phyloP scores from a whole-genome alignment of 2,888 invertebrate species.

The Listrodromus nycthemerus region DNA sequence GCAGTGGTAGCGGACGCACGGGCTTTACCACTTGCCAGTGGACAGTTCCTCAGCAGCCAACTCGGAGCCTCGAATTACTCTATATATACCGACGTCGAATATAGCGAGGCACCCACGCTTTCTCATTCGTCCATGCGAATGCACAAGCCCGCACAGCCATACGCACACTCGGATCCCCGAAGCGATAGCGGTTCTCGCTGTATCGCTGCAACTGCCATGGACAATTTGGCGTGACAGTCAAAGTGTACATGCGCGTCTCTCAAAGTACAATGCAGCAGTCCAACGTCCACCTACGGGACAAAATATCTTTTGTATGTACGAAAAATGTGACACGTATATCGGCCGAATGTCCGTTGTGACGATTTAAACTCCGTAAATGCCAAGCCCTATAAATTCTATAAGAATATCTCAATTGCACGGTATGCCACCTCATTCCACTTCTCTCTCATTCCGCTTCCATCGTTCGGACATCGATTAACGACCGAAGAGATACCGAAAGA shows the following conservation, averaged over 20 bases:
- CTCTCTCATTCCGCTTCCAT: too few species aligned
- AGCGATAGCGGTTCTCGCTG: background rate
- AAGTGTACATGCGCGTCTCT: conserved; percentile 24
- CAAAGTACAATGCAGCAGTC: conserved; percentile 15
- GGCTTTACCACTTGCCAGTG: background rate
- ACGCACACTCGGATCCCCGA: background rate
- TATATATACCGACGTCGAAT: conserved; percentile 30
- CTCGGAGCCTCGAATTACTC: conserved; percentile 57
- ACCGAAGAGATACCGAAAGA: background rate
- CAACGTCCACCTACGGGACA: conserved; percentile 12
- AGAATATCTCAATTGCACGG: too few species aligned
- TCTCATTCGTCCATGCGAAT: conserved; percentile 4
- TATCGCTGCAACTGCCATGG: conserved; percentile 28
- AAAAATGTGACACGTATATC: background rate
- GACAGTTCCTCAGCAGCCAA: conserved; percentile 53
- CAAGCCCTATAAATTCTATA: background rate
- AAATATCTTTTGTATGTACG: background rate
- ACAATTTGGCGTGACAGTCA: conserved; percentile 39
- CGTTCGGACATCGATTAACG: too few species aligned
- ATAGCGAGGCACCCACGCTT: conserved; percentile 45
- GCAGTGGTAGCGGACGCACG: conserved; percentile 14
- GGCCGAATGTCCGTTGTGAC: background rate
- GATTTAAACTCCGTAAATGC: background rate
- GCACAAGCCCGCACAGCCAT: background rate
- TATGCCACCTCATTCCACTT: too few species aligned